Percentiles rank a stretch among this genome's conserved stretches.
phyloP scores from a whole-genome alignment of 2,113 vertebrate genomes.

The Podilymbus podiceps region DNA sequence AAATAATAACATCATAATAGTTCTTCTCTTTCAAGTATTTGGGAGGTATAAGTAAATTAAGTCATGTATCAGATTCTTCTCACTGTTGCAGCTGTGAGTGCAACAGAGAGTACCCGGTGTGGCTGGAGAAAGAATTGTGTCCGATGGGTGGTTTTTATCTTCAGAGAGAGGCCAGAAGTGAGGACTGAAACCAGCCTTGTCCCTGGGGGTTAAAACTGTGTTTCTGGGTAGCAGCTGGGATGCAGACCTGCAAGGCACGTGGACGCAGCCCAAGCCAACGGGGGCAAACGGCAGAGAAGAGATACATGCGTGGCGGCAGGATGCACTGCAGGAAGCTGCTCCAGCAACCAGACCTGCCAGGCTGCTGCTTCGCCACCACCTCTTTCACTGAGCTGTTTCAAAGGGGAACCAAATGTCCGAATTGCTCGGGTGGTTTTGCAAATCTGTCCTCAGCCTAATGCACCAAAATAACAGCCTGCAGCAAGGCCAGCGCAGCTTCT shows the following conservation, averaged over 20 bases:
- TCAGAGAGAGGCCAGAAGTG: background rate
- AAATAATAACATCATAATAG: conserved; percentile 13
- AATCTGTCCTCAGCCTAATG: background rate
- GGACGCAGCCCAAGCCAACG: background rate
- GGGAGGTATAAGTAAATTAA: conserved; percentile 21
- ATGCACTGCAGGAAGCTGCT: background rate
- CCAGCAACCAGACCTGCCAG: background rate
- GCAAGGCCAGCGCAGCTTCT: background rate
- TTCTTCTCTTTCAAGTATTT: conserved; percentile 21
- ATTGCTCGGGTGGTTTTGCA: background rate
- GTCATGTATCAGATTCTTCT: conserved; percentile 8
- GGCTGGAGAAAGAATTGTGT: background rate
- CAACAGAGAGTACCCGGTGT: background rate
- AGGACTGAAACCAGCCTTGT: background rate
- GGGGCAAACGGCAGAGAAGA: background rate
- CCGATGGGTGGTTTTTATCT: background rate
- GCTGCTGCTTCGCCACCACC: background rate
- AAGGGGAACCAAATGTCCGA: background rate
- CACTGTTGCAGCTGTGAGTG: background rate
- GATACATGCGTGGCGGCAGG: background rate
- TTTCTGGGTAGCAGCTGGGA: background rate
- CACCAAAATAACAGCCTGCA: conserved; percentile 29
- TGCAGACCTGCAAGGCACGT: background rate
- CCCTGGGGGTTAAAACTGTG: background rate
- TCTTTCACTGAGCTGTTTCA: background rate